Evolutionary conservation across 2,797 vertebrate species (phyloP).

Genomic region (Scleropages formosus): DNA sequence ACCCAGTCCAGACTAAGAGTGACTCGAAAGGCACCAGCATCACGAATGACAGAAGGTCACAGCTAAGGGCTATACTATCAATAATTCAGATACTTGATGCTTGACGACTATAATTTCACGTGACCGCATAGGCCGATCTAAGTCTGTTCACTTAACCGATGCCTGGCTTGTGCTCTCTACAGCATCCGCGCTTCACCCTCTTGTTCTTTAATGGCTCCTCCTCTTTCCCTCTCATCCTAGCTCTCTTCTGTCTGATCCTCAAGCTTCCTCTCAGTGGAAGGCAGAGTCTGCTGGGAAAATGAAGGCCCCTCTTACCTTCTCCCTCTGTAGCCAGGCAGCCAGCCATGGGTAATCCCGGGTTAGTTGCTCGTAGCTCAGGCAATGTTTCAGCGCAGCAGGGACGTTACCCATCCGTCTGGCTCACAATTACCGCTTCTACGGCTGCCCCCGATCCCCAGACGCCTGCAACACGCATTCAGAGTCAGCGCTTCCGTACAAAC

Average conservation of each 20-base stretch:
- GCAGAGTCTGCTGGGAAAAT: too few species aligned
- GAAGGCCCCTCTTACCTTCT: slow-evolving; percentile 68
- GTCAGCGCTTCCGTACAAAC: background rate
- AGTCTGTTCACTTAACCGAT: too few species aligned
- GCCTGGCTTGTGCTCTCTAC: background rate
- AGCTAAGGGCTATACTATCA: slow-evolving; percentile 14
- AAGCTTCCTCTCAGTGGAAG: background rate
- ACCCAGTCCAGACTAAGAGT: background rate
- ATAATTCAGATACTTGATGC: slow-evolving; percentile 3
- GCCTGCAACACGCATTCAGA: too few species aligned
- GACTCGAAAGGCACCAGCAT: background rate
- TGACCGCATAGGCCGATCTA: too few species aligned
- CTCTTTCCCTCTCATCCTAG: background rate
- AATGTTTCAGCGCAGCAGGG: slow-evolving; percentile 84
- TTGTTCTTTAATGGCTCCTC: background rate
- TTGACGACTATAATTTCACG: too few species aligned
- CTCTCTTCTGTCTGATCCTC: background rate
- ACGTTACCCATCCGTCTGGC: slow-evolving; percentile 77
- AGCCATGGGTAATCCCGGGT: slow-evolving; percentile 79
- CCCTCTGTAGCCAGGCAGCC: slow-evolving; percentile 64
- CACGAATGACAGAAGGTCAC: slow-evolving; percentile 10
- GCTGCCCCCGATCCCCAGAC: slow-evolving; percentile 12
- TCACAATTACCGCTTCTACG: slow-evolving; percentile 31
- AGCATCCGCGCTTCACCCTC: background rate
- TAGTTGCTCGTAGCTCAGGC: slow-evolving; percentile 83